A percentile compares a stretch with the other conserved stretches of the same genome.
phyloP scores from a whole-genome alignment of 2,888 invertebrate species.

The Muschampia plurimacula region DNA sequence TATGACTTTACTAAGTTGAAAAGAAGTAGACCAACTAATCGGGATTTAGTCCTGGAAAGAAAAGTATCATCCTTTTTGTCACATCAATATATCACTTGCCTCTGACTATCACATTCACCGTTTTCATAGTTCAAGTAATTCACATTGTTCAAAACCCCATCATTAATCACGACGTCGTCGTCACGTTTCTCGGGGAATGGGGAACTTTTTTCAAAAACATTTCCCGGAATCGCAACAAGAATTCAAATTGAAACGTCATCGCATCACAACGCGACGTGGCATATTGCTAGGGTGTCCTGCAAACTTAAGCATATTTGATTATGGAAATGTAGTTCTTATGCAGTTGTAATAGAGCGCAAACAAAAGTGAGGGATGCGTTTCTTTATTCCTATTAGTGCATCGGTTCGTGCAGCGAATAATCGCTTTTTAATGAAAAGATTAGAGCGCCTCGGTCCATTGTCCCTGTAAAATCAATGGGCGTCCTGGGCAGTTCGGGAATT shows the following conservation, averaged over 20 bases:
- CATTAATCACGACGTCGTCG: constrained; percentile 15
- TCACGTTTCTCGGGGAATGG: not conserved
- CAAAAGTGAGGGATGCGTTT: constrained; percentile 50
- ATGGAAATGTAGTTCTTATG: constrained; percentile 52
- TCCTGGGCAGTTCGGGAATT: constrained; percentile 75
- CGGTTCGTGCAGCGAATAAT: constrained; percentile 81
- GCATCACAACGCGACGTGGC: constrained; percentile 60
- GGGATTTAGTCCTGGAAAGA: no score
- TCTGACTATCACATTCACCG: not conserved
- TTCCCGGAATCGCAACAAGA: constrained; percentile 53
- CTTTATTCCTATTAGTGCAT: constrained; percentile 81
- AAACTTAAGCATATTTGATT: no score
- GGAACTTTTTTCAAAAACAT: constrained; percentile 47
- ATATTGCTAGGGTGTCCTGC: constrained; percentile 62
- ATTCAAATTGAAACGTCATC: constrained; percentile 84
- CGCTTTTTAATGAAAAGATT: constrained; percentile 86
- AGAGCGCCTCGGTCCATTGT: constrained; percentile 65
- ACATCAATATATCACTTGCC: not conserved
- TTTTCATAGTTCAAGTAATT: not conserved
- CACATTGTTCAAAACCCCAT: constrained; percentile 7
- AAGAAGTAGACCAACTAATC: no score
- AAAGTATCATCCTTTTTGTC: not conserved
- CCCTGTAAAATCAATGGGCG: constrained; percentile 66
- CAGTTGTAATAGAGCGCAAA: constrained; percentile 26
- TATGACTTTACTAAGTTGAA: no score